Base-by-base conservation (phyloP, 1,140 invertebrate genomes). In the Aphaenogaster rudis region DNA sequence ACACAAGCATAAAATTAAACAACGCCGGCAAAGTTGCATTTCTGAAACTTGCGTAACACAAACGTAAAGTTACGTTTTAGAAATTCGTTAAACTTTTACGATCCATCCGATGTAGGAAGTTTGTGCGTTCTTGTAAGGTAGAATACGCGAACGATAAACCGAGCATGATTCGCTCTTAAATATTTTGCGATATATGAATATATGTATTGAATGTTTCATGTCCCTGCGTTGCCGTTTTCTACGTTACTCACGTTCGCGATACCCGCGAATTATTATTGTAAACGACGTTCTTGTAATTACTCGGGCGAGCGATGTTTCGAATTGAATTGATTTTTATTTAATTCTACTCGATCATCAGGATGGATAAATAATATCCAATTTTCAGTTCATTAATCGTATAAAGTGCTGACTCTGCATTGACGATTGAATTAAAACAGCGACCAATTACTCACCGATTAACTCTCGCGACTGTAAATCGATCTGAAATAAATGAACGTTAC, bases 361-460 rank as follows among this genome's bases (percentile, higher is more conserved):
- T 42, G 71, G 69, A 84, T 84, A 76, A 84, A 84, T 76, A 84
- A 84, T 74, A 84, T 84, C 52, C 67, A 84, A 84, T 84, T 84
- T 74, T 84, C 80, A 84, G 80, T 84, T 84, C 80, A 76, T 84
- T 84, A 84, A 84, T 84, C 80, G 80, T 61, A 74, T 71, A 81
- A 81, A 71, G 66, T 48, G 66, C 59, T 84, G 80, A 84, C 69
- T 84, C 69, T 48, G 80, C 42, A 36, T 61, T 61, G 80, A 84
- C 69, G 54, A 84, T 84, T 74, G 42, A 74, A 84, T 84, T 84
- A 84, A 84, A 84, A 84, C 69, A 74, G 69, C 67, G 80, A 84
- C 52, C 69, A 76, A 84, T 84, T 84, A 84, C 80, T 61, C 69
- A 21, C 42, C 80, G 80, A 84, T 84, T 84, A 84, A 84, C 54